Evolutionary conservation across 1,140 invertebrate species (phyloP).

Genomic region (Achroia grisella): DNA sequence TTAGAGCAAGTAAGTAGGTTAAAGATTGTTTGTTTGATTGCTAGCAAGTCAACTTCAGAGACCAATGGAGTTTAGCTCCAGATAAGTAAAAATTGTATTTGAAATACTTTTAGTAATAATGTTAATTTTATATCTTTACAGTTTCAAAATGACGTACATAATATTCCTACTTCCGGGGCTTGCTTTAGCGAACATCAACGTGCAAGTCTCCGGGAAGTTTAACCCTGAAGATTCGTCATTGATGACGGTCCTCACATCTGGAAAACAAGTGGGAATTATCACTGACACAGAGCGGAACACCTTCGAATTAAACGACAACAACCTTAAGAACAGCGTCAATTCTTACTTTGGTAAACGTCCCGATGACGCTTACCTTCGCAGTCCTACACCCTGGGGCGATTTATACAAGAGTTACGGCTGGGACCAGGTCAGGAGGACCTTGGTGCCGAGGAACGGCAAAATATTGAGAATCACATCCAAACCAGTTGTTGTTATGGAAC

Average conservation of each 20-base stretch:
- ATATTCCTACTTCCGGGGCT: no score
- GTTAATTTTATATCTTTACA: no score
- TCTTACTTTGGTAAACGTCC: constrained; percentile 9
- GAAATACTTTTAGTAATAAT: no score
- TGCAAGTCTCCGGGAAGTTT: no score
- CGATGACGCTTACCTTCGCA: constrained; percentile 13
- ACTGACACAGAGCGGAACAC: constrained; percentile 8
- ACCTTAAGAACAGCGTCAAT: constrained; percentile 8
- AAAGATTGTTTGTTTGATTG: no score
- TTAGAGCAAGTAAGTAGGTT: no score
- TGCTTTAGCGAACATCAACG: no score
- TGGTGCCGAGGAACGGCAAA: constrained; percentile 8
- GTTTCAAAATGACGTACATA: no score
- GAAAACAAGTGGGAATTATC: constrained; percentile 11
- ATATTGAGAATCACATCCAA: constrained; percentile 7
- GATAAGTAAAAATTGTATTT: no score
- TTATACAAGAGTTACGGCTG: constrained; percentile 20
- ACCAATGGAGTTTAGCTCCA: no score
- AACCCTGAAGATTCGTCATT: no score
- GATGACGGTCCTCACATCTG: not conserved
- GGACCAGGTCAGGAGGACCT: constrained; percentile 10
- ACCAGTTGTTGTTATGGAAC: constrained; percentile 3
- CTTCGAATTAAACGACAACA: constrained; percentile 11
- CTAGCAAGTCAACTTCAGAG: no score
- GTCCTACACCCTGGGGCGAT: constrained; percentile 21